phyloP scores from a whole-genome alignment of 2,113 vertebrate genomes.

The Phalacrocorax brasilianus region DNA sequence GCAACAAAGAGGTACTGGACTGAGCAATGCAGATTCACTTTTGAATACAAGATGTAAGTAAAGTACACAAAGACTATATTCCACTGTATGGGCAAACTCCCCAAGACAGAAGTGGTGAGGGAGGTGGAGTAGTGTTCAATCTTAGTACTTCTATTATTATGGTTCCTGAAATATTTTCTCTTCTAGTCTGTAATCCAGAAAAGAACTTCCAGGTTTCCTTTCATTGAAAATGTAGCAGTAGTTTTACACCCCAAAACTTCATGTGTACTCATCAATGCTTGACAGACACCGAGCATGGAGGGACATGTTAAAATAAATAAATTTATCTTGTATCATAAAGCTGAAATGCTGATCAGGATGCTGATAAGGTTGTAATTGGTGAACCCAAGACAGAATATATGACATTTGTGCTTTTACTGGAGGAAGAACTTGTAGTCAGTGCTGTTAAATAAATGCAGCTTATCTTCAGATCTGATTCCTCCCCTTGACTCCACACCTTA shows the following conservation, averaged over 20 bases:
- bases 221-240: background rate
- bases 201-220: background rate
- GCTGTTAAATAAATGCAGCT: background rate
- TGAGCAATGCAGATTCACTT: background rate
- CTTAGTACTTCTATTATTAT: background rate
- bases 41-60: background rate
- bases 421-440: background rate
- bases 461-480: background rate
- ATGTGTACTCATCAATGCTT: background rate
- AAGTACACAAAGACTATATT: background rate
- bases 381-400: background rate
- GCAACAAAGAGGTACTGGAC: background rate
- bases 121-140: background rate
- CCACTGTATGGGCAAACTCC: rapidly evolving
- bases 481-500: background rate
- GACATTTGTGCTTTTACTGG: background rate
- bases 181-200: background rate
- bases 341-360: background rate
- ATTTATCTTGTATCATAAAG: background rate
- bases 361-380: background rate
- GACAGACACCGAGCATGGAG: background rate
- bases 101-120: background rate
- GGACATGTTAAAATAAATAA: background rate
- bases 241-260: background rate
- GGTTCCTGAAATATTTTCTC: background rate